Percentiles rank a stretch among this genome's conserved stretches.
These are phyloP conservation scores for Serripes groenlandicus DNA, from an alignment of 2,888 invertebrate species.

Conservation along the genomic window DNA sequence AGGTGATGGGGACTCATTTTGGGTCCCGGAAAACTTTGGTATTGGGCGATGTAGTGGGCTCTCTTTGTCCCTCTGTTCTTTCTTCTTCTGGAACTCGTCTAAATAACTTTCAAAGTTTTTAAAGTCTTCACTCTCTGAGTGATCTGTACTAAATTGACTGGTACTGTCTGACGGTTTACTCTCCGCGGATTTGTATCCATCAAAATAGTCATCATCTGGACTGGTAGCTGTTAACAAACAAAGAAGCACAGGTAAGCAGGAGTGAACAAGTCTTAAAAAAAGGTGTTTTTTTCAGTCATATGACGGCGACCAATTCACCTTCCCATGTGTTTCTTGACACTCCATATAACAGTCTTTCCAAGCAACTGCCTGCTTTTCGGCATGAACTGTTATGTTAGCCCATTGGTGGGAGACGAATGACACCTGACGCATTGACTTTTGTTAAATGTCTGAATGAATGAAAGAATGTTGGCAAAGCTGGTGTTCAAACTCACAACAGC, in stretches of 20 bases:
- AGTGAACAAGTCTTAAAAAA: not conserved
- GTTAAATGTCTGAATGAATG: too few species aligned
- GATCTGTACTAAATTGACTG: slow-evolving; percentile 82
- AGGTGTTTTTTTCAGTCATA: not conserved
- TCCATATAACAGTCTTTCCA: too few species aligned
- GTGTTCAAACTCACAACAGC: too few species aligned
- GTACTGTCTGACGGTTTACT: slow-evolving; percentile 77
- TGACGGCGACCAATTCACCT: too few species aligned
- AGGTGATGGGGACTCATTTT: slow-evolving; percentile 15
- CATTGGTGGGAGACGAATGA: too few species aligned
- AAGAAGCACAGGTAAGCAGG: too few species aligned
- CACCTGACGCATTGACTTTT: too few species aligned
- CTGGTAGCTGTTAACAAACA: slow-evolving; percentile 69
- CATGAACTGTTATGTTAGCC: too few species aligned
- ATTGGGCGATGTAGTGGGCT: slow-evolving; percentile 75
- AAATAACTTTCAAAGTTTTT: slow-evolving; percentile 81
- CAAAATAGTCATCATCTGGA: slow-evolving; percentile 80
- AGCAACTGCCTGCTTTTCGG: too few species aligned
- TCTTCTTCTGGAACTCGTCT: slow-evolving; percentile 78
- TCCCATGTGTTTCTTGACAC: too few species aligned
- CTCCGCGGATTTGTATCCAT: slow-evolving; percentile 79
- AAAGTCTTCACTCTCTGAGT: slow-evolving; percentile 82
- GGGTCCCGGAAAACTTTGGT: slow-evolving; percentile 53
- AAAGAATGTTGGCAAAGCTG: too few species aligned
- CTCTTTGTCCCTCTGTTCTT: slow-evolving; percentile 64